These are phyloP conservation scores for Gorsachius goisagi DNA, from an alignment of 2,113 vertebrate species.

Conservation along the genomic window DNA sequence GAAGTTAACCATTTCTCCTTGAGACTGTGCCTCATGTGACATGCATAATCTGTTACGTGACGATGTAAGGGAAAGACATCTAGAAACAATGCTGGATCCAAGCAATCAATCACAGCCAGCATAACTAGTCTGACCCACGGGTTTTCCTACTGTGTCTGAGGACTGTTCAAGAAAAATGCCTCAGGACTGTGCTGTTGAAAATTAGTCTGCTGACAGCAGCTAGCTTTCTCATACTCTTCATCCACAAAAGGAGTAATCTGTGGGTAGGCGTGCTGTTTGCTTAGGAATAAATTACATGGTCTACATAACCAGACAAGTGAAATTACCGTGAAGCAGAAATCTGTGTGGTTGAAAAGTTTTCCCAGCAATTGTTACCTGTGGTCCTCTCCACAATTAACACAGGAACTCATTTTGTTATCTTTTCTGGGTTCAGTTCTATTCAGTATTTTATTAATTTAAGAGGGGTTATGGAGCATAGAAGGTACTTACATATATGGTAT, in stretches of 20 bases:
- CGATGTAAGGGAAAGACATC: background rate
- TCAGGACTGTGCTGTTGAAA: background rate
- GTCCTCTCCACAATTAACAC: background rate
- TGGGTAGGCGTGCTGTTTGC: background rate
- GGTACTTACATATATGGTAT: background rate
- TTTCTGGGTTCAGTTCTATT: background rate
- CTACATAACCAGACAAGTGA: background rate
- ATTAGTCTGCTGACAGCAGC: background rate
- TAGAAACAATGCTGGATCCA: background rate
- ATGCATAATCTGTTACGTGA: fast-evolving
- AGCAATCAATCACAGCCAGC: background rate
- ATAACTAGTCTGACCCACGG: background rate
- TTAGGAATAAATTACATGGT: background rate
- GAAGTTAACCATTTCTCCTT: background rate
- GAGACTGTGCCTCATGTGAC: background rate
- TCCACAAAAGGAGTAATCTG: background rate
- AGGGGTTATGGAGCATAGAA: background rate
- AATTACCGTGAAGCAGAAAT: background rate
- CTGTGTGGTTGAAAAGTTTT: background rate
- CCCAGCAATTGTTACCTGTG: background rate
- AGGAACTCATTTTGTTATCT: background rate
- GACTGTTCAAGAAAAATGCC: background rate
- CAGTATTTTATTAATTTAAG: background rate
- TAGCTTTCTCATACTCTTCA: background rate
- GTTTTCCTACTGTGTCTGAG: background rate